Evolutionary conservation across 2,113 vertebrate species (phyloP), one percentile per base, ranked within the genome.

Genomic region (Oenanthe melanoleuca): DNA sequence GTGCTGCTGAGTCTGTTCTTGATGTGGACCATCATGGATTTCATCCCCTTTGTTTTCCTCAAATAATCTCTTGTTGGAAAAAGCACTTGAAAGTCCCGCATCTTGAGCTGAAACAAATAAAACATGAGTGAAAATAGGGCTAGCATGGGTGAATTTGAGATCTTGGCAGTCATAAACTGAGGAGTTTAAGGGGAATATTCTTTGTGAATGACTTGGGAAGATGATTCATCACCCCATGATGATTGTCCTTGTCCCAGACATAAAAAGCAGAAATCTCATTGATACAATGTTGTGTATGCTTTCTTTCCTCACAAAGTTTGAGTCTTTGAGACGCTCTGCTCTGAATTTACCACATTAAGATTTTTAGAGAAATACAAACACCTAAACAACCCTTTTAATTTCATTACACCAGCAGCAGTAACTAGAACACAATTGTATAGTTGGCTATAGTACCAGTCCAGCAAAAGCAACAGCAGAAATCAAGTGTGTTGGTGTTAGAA

Each of bases 161-260:
- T 23, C 47, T 77, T 87, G 71, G 56, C 45, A 44, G 15, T 89
- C 19, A 61, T 86, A 5, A 85, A 42, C 77, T 5, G 4, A 74
- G 53, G 31, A 80, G 26, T 91, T 92, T 72, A 82, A 91, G 71
- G 38, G 45, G 53, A 64, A 37, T 80, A 57, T 83, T 8, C 77
- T 86, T 89, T 80, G 70, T 86, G 78, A 84, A 84, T 77, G 42
- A 81, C 49, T 91, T 81, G 31, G 53, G 69, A 84, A 82, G 57
- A 33, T 96, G 92, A 96, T 88, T 96, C 77, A 72, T 73, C 56
- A 38, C 33, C 66, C 63, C 37, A 37, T 91, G 93, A 93, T 86
- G 40, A 81, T 80, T 56, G 34, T 61, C 52, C 49, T 26, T 74
- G 59, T 92, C 73, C 57, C 47, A 85, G 67, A 80, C 18, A 53